Conservation (phyloP, 2,113 vertebrate species). For the Zootoca vivipara region DNA sequence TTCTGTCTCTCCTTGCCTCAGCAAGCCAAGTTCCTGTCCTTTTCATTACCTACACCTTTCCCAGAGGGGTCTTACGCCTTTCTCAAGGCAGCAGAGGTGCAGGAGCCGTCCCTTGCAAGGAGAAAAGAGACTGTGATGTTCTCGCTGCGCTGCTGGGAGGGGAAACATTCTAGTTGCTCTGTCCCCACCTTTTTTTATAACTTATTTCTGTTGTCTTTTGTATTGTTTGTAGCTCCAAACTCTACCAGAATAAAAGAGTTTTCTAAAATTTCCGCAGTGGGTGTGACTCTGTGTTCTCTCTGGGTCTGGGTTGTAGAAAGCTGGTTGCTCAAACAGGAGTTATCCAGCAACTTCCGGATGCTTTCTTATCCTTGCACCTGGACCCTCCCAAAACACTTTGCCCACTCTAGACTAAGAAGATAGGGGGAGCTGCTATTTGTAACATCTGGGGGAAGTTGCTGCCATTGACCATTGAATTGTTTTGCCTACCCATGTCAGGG, state of each 20-base stretch:
- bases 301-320: too few species aligned
- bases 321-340: not conserved
- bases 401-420: not conserved
- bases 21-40: fast-evolving
- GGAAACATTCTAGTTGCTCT: fast-evolving
- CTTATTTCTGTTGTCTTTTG: not conserved
- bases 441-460: not conserved
- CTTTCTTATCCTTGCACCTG: too few species aligned
- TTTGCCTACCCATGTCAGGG: not conserved
- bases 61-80: not conserved
- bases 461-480: not conserved
- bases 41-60: too few species aligned
- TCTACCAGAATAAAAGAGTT: not conserved
- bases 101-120: too few species aligned
- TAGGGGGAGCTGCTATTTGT: not conserved
- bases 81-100: not conserved
- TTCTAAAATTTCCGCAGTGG: not conserved
- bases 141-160: not conserved
- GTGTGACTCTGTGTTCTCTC: not conserved
- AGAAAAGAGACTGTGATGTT: too few species aligned
- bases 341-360: not conserved
- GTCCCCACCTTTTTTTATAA: not conserved
- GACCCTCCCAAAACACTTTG: not conserved
- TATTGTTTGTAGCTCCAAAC: not conserved
- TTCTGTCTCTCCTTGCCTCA: not conserved